A percentile compares a stretch with the other conserved stretches of the same genome.
These are phyloP conservation scores for Bruchidius siliquastri DNA, from an alignment of 2,888 invertebrate genomes.

Conservation along the genomic window DNA sequence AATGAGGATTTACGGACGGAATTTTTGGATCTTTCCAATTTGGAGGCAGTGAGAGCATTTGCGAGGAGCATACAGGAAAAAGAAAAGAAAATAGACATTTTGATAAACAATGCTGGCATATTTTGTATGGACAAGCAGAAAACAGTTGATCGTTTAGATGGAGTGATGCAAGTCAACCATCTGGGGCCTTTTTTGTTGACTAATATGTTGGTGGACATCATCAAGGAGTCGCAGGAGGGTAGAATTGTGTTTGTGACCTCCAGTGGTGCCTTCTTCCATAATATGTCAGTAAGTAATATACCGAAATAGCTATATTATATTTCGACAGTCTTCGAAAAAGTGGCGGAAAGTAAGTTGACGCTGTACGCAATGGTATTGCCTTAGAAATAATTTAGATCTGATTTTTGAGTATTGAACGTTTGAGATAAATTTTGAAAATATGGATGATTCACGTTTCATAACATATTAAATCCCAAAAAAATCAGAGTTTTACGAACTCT, in stretches of 20 bases:
- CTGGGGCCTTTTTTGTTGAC: slow-evolving; percentile 67
- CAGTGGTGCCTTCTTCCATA: slow-evolving; percentile 18
- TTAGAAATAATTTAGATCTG: no score
- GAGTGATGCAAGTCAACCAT: slow-evolving; percentile 64
- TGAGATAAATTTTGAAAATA: no score
- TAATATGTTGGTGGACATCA: slow-evolving; percentile 52
- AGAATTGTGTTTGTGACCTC: slow-evolving; percentile 25
- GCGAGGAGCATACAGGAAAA: slow-evolving; percentile 51
- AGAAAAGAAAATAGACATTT: slow-evolving; percentile 53
- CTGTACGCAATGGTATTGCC: no score
- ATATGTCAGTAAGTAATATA: slow-evolving; percentile 6
- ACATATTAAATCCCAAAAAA: no score
- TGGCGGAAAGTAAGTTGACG: no score
- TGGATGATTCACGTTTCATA: no score
- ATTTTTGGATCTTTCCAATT: slow-evolving; percentile 46
- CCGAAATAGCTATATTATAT: no score
- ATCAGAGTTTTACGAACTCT: no score
- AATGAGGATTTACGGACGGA: slow-evolving; percentile 38
- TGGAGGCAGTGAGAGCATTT: slow-evolving; percentile 52
- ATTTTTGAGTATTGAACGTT: no score
- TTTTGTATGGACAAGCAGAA: slow-evolving; percentile 46
- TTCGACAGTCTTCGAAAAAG: no score
- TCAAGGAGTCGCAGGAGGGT: slow-evolving; percentile 10
- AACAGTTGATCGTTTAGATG: slow-evolving; percentile 59
- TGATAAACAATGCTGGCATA: slow-evolving; percentile 60